A percentile compares a stretch with the other conserved stretches of the same genome.
These are phyloP conservation scores for Chelidonichthys spinosus DNA, from an alignment of 2,797 vertebrate genomes.

Conservation along the genomic window DNA sequence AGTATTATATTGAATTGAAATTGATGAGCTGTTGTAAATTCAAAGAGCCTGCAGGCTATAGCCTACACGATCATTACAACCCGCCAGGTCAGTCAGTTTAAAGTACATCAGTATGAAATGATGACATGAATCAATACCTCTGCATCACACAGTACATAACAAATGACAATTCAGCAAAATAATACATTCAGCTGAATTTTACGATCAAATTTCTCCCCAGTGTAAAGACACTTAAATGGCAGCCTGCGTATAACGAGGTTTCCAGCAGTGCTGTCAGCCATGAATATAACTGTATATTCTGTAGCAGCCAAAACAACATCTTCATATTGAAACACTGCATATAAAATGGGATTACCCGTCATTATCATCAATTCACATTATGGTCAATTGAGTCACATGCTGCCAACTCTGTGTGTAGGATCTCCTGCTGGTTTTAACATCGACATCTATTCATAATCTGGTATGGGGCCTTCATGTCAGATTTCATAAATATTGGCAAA, in stretches of 20 bases:
- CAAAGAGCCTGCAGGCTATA: background rate
- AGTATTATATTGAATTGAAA: background rate
- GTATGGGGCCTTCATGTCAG: background rate
- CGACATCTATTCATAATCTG: background rate
- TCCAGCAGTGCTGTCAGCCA: slow-evolving; percentile 15
- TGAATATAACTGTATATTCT: slow-evolving; percentile 13
- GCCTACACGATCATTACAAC: background rate
- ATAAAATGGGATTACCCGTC: slow-evolving; percentile 44
- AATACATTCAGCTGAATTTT: slow-evolving; percentile 10
- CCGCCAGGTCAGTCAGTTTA: background rate
- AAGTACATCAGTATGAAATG: background rate
- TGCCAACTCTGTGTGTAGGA: background rate
- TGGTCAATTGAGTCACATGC: slow-evolving; percentile 36
- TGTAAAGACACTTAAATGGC: slow-evolving; percentile 8
- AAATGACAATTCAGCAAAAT: background rate
- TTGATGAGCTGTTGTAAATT: background rate
- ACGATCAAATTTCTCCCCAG: background rate
- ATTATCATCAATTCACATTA: slow-evolving; percentile 21
- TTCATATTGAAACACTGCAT: slow-evolving; percentile 23
- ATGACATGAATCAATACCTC: background rate
- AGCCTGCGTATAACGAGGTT: background rate
- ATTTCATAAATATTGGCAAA: background rate
- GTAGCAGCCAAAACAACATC: slow-evolving; percentile 13
- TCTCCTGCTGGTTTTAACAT: background rate
- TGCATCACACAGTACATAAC: background rate